These are phyloP conservation scores for Isaurus tuberculatus DNA, from an alignment of 92 coral and sea anemone genomes.

Conservation along the genomic window DNA sequence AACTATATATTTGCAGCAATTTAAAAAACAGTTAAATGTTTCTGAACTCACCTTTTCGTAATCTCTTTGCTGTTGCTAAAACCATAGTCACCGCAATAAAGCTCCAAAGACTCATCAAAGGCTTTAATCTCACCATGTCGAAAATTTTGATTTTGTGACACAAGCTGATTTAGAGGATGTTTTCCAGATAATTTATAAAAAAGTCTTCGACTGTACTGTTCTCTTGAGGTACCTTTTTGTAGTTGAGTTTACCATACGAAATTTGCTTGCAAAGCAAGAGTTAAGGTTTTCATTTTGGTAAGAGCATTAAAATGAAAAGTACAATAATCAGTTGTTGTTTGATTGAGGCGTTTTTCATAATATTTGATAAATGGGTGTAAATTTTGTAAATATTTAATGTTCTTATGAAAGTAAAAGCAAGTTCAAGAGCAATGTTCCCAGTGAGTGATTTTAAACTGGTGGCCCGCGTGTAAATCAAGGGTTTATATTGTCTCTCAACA, in stretches of 20 bases:
- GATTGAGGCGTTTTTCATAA: constrained; percentile 17
- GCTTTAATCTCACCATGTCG: not conserved
- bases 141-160: not conserved
- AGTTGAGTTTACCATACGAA: not conserved
- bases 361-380: constrained; percentile 38
- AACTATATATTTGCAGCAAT: not conserved
- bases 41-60: constrained; percentile 16
- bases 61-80: not conserved
- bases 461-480: constrained; percentile 18
- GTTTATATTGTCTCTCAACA: constrained; percentile 15
- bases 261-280: not conserved
- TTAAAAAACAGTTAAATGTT: not conserved
- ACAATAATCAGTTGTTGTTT: not conserved
- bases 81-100: not conserved
- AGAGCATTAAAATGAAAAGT: not conserved
- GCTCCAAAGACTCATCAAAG: not conserved
- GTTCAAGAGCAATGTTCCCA: constrained; percentile 16
- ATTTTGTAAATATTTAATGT: constrained; percentile 35
- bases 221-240: not conserved
- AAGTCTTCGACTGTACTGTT: not conserved
- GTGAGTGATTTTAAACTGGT: constrained; percentile 18
- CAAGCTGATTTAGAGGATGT: not conserved
- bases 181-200: not conserved
- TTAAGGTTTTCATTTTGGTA: not conserved
- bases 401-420: constrained; percentile 11